Conservation (phyloP, 2,797 vertebrate species). For the Leucoraja ocellata region DNA sequence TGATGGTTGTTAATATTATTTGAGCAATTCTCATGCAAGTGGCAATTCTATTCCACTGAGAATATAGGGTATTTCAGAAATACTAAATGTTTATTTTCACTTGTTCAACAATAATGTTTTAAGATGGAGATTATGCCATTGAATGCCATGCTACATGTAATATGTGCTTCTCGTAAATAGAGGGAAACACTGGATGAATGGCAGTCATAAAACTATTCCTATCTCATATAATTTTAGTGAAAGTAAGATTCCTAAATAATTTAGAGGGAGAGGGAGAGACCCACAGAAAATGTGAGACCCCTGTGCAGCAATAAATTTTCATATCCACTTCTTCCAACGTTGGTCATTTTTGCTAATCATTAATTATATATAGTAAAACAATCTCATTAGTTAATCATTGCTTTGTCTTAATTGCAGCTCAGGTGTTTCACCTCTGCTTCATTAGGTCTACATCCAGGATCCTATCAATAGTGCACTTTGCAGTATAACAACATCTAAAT, state of each 20-base stretch:
- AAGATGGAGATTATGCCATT: neutral
- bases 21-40: too few relatives aligned
- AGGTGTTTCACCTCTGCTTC: constrained; percentile 30
- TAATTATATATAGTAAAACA: neutral
- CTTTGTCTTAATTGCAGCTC: constrained; percentile 8
- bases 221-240: neutral
- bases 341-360: constrained; percentile 19
- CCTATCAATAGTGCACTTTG: neutral
- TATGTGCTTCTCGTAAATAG: neutral
- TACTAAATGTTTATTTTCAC: neutral
- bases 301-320: neutral
- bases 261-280: neutral
- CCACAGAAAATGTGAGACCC: neutral
- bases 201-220: neutral
- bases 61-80: neutral
- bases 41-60: too few relatives aligned
- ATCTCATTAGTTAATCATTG: neutral
- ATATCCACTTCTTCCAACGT: neutral
- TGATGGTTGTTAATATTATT: too few relatives aligned
- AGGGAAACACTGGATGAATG: neutral
- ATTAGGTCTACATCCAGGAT: neutral
- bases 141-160: neutral
- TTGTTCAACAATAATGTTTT: neutral
- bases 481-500: constrained; percentile 22
- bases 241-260: neutral